Base-by-base conservation (phyloP, 1,140 invertebrate genomes). In the Teleopsis dalmanni region DNA sequence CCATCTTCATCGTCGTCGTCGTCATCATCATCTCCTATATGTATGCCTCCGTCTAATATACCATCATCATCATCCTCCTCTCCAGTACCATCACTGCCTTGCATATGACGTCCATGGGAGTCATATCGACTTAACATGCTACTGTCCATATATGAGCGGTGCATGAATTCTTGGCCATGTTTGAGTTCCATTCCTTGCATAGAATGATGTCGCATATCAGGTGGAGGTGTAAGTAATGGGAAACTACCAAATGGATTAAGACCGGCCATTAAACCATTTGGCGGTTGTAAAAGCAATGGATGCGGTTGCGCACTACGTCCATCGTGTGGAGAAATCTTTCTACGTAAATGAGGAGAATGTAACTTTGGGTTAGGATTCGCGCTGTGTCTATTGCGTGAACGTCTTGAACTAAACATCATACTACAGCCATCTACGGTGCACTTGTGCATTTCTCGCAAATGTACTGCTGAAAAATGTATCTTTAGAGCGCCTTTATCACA, bases 401-500 rank as follows among this genome's bases (percentile, higher is more conserved):
- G 77, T 53, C 95, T 78, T 11, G 93, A 97, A 70, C 93, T 97
- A 69, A 99, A 99, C 90, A 97, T 96, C 91, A 98, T 98, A 66
- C 90, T 97, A 73, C 96, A 99, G 1, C 96, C 95, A 60, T 94
- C 88, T 1, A 99, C 93, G 1, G 95, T 97, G 69, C 96, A 99
- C 70, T 94, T 95, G 72, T 99, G 96, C 95, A 99, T 99, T 76
- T 99, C 97, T 16, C 92, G 81, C 47, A 99, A 71, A 72, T 99
- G 97, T 6, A 99, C 97, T 0, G 97, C 96, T 37, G 94, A 98
- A 66, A 98, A 99, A 68, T 99, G 97, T 19, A 99, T 99, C 74
- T 99, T 99, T 1, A 99, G 76, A 1, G 97, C 97, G 44, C 95
- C 95, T 76, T 99, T 99, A 76, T 99, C 97, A 78, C 97, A 99